Evolutionary conservation across 2,797 vertebrate species (phyloP), one percentile per base, ranked within the genome.

Genomic region (Liasis olivaceus): DNA sequence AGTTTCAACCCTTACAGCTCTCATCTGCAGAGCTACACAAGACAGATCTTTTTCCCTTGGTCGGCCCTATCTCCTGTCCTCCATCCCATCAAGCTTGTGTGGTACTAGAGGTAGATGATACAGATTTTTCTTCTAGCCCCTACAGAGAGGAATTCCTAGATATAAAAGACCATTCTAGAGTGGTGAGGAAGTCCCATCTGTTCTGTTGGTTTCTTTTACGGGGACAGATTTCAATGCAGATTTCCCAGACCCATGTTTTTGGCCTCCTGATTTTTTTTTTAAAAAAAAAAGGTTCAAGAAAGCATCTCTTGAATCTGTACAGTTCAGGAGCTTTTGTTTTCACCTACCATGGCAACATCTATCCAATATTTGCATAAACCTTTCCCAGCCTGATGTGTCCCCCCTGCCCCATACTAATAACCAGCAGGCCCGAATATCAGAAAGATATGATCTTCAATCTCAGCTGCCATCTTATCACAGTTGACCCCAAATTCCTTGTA

Each of bases 401-500:
- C 13, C 36, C 36, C 31, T 1, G 1, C 36, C 12, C 59, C 22
- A n/a, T 69, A 31, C 24, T 36, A 31, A 36, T 9, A 81, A 51
- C 42, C 47, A 54, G 20, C 7, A 26, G 47, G 5, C 36, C 20
- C 2, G 1, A 15, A 26, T 54, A 20, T 28, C 0, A 42, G 90
- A 95, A 99, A 98, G 99, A 99, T 99, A 99, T 99, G 97, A 97
- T 99, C 98, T 98, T 99, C 99, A 0, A 99, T 99, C 97, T 99
- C 99, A 0, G 98, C 98, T 3, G 98, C 99, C 98, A 99, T 98
- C 96, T 98, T 97, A 90, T 99, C 99, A 26, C 99, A 99, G 97
- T 99, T 99, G 59, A 98, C 96, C 20, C 97, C 98, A 54, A 99
- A 99, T 85, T 98, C 98, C 96, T 99, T 99, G 97, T 98, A 99